These are phyloP conservation scores for Parelbella ahira DNA, from an alignment of 2,888 invertebrate genomes.

Conservation along the genomic window DNA sequence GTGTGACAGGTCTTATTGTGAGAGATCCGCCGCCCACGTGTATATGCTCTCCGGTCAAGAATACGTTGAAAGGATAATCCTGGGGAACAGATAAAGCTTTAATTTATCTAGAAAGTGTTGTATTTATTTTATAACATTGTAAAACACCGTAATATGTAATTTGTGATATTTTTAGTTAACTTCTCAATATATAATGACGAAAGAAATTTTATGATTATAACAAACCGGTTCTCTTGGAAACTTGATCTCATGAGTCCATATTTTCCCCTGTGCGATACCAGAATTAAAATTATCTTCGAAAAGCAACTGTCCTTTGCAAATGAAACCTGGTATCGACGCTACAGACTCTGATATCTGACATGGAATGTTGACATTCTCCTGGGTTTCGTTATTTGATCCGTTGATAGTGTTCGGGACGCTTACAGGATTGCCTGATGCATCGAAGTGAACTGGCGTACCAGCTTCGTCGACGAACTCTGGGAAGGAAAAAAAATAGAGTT, in stretches of 20 bases:
- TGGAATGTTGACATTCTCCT: no score
- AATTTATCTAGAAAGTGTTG: no score
- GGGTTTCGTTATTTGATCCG: no score
- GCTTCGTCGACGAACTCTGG: constrained; percentile 58
- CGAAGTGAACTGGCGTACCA: constrained; percentile 43
- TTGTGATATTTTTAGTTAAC: no score
- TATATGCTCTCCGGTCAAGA: constrained; percentile 79
- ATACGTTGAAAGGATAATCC: constrained; percentile 87
- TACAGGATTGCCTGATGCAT: constrained; percentile 5
- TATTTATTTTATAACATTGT: no score
- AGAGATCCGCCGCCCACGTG: constrained; percentile 77
- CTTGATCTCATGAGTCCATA: constrained; percentile 80
- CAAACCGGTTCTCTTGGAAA: constrained; percentile 83
- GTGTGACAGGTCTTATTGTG: constrained; percentile 79
- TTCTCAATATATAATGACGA: no score
- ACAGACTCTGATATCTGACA: constrained; percentile 56
- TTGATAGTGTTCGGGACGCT: no score
- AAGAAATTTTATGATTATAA: no score
- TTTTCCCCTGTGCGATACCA: constrained; percentile 58
- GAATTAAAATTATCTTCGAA: constrained; percentile 82
- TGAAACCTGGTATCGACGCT: constrained; percentile 52
- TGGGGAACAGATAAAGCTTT: no score
- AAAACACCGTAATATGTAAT: no score
- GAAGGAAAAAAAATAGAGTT: not conserved
- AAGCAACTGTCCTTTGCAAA: constrained; percentile 81